Evolutionary conservation across 1,140 invertebrate species (phyloP).

Genomic region (Anoplolepis gracilipes): DNA sequence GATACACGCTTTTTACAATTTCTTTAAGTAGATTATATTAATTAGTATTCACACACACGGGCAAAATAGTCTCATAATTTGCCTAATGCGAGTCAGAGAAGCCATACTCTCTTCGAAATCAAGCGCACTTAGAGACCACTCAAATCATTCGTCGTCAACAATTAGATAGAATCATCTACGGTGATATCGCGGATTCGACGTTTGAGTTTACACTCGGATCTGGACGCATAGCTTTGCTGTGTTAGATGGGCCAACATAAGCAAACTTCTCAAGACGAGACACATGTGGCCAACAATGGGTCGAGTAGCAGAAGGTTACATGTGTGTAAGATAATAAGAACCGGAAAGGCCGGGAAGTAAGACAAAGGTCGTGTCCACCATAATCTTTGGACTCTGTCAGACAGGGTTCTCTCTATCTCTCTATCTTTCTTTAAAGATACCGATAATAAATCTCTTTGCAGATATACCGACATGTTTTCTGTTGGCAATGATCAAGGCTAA

Average conservation of each 20-base stretch:
- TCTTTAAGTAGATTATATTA: neutral
- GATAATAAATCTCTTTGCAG: constrained; percentile 56
- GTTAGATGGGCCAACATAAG: constrained; percentile 77
- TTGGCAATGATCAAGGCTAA: neutral
- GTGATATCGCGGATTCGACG: constrained; percentile 64
- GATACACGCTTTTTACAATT: neutral
- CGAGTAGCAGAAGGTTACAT: constrained; percentile 67
- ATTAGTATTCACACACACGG: neutral
- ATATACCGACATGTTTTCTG: neutral
- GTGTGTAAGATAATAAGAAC: constrained; percentile 81
- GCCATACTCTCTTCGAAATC: neutral
- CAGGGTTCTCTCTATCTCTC: neutral
- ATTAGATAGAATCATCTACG: constrained; percentile 67
- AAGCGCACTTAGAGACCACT: neutral
- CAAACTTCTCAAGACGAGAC: constrained; percentile 75
- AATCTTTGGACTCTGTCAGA: neutral
- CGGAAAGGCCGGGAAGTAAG: constrained; percentile 76
- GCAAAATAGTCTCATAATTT: neutral
- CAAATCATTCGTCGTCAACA: constrained; percentile 41
- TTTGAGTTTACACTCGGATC: constrained; percentile 66
- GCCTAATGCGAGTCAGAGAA: neutral
- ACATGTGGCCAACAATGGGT: constrained; percentile 81
- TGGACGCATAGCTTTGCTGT: constrained; percentile 69
- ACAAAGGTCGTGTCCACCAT: constrained; percentile 63
- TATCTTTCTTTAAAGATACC: neutral